A percentile compares a stretch with the other conserved stretches of the same genome.
phyloP scores from a whole-genome alignment of 2,113 vertebrate species.

The Trochalopteron elliotii region DNA sequence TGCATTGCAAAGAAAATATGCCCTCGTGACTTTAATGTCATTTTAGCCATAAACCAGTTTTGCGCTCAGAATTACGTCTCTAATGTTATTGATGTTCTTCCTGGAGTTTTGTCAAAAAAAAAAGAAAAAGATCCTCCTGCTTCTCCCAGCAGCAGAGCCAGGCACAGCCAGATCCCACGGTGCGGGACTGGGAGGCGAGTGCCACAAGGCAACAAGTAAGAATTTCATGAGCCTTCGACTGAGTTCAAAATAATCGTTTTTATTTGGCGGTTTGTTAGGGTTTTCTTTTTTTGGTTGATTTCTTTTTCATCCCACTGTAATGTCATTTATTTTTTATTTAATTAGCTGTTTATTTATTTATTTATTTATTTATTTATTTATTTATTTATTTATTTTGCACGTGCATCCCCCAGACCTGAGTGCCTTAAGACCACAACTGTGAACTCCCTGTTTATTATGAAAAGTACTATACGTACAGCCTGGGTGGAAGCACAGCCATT shows the following conservation, averaged over 20 bases:
- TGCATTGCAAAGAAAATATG: not conserved
- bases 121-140: not conserved
- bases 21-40: conserved; percentile 34
- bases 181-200: conserved; percentile 4
- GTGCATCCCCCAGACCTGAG: not conserved
- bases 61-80: not conserved
- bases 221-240: not conserved
- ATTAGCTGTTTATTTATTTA: not conserved
- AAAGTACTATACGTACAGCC: conserved; percentile 42
- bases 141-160: not conserved
- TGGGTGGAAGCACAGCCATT: conserved; percentile 72
- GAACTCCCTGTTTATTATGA: conserved; percentile 42
- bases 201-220: conserved; percentile 49
- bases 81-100: not conserved
- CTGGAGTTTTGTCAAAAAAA: conserved; percentile 37
- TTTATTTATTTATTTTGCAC: not conserved
- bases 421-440: conserved; percentile 48
- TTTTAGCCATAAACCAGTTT: conserved; percentile 32
- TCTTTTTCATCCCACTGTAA: not conserved
- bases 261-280: not conserved
- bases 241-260: not conserved
- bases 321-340: not conserved
- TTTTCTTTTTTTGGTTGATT: not conserved
- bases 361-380: not conserved
- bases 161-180: conserved; percentile 15